Percentiles rank a stretch among this genome's conserved stretches.
phyloP scores from a whole-genome alignment of 2,888 invertebrate genomes.

The Epinotia demarniana region DNA sequence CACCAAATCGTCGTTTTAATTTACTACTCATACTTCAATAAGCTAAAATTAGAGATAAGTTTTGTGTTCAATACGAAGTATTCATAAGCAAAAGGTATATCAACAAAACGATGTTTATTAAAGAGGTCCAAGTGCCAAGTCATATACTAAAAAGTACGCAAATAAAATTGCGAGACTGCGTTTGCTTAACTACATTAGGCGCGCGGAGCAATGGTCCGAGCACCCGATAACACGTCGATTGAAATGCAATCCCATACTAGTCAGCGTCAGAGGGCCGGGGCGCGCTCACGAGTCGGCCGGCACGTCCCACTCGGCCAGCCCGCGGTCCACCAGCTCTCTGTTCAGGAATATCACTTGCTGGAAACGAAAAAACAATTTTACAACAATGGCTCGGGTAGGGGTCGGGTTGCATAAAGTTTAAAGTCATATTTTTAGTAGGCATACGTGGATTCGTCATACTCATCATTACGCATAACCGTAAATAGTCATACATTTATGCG shows the following conservation, averaged over 20 bases:
- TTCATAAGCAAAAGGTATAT: constrained; percentile 47
- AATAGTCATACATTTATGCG: too few species aligned
- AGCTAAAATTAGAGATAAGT: constrained; percentile 40
- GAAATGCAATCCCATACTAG: constrained; percentile 76
- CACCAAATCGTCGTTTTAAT: constrained; percentile 48
- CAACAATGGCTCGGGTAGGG: too few species aligned
- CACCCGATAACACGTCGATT: constrained; percentile 66
- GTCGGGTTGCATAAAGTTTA: too few species aligned
- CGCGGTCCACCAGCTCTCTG: constrained; percentile 93
- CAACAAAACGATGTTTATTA: constrained; percentile 63
- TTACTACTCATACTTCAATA: constrained; percentile 49
- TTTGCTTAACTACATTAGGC: constrained; percentile 48
- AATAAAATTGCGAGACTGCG: constrained; percentile 55
- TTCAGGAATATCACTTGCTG: constrained; percentile 94
- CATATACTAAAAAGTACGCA: constrained; percentile 59
- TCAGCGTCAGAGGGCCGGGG: constrained; percentile 59
- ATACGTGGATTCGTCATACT: too few species aligned
- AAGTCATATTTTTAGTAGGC: too few species aligned
- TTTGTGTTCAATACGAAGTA: constrained; percentile 35
- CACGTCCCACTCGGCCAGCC: constrained; percentile 90
- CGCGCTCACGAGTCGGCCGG: constrained; percentile 77
- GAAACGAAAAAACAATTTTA: constrained; percentile 57
- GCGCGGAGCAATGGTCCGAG: constrained; percentile 46
- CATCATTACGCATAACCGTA: too few species aligned
- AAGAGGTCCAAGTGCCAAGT: constrained; percentile 67